phyloP scores from a whole-genome alignment of 1,140 invertebrate species.

The Ganaspis sp. region DNA sequence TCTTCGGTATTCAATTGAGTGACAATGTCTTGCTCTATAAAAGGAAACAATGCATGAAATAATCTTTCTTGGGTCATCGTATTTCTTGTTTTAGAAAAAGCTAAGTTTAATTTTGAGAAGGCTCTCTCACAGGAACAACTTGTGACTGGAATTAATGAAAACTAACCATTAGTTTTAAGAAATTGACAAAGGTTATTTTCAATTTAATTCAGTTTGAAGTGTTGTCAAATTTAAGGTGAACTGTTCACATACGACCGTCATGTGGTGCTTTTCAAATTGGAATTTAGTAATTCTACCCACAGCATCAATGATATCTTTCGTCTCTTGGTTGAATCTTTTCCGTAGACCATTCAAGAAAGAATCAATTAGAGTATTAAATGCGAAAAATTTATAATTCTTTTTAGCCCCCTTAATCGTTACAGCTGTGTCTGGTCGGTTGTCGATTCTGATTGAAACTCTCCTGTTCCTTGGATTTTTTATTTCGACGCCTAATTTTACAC shows the following conservation, averaged over 20 bases:
- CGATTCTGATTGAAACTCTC: too few species aligned
- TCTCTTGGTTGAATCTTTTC: conserved; percentile 34
- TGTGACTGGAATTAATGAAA: conserved; percentile 47
- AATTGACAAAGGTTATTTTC: conserved; percentile 41
- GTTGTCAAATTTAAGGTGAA: conserved; percentile 30
- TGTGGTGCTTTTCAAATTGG: neutral
- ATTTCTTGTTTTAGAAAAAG: conserved; percentile 49
- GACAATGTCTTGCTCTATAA: conserved; percentile 50
- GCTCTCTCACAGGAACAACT: conserved; percentile 50
- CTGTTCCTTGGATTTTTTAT: too few species aligned
- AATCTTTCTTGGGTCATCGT: conserved; percentile 47
- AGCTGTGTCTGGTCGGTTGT: neutral
- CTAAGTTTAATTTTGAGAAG: conserved; percentile 50
- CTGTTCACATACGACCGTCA: neutral
- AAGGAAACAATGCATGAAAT: conserved; percentile 42
- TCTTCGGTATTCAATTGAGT: conserved; percentile 43
- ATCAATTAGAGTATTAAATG: conserved; percentile 36
- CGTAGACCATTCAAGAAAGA: conserved; percentile 34
- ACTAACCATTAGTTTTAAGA: conserved; percentile 39
- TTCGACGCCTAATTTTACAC: too few species aligned
- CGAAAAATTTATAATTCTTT: conserved; percentile 32
- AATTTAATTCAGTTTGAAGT: conserved; percentile 40
- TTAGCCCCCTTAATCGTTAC: conserved; percentile 26
- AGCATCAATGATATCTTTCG: conserved; percentile 35
- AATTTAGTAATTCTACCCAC: conserved; percentile 19